Base-by-base conservation (phyloP, 2,113 vertebrate species). In the Calypte anna region DNA sequence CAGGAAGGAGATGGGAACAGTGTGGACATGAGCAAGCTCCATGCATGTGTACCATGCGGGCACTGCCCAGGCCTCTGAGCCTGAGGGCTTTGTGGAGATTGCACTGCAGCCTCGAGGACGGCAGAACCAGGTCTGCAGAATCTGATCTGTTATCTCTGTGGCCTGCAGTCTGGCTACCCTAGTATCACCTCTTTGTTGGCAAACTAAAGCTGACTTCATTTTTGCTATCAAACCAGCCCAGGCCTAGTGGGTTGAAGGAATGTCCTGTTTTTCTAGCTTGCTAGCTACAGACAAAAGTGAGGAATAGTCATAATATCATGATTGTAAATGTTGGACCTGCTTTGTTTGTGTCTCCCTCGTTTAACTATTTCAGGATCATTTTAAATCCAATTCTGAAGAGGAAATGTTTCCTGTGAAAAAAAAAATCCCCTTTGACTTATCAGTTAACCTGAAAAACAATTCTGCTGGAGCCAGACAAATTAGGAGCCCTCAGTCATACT, bases 11-110 rank as follows among this genome's bases (percentile, higher is more conserved):
- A 24, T 54, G 24, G 48, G 61, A 61, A 27, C 11, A 8, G 20
- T 28, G 44, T 2, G 17, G 12, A 24, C 24, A 7, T 4, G 19
- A 51, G 53, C 44, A 54, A 50, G 27, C 55, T 82, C 51, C 3
- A 0, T 7, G 54, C 4, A 0, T 25, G n/a, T 54, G 31, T 14
- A 44, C 25, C 0, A 0, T 48, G 23, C 25, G n/a, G 82, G 33
- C 27, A 18, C 44, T 55, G 31, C 24, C 15, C 69, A 24, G 21
- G 7, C 27, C 27, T 43, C 48, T 51, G 28, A n/a, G 50, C n/a
- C 16, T 5, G 11, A 16, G 53, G 24, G 43, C 53, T 77, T 51
- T 57, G 58, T 33, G 11, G 31, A 66, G 36, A 36, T 30, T 28
- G 82, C 30, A 6, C 28, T 50, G 77, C 7, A 10, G 64, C 67